Conservation (phyloP, 1,140 invertebrate species). For the Hylaeus anthracinus region DNA sequence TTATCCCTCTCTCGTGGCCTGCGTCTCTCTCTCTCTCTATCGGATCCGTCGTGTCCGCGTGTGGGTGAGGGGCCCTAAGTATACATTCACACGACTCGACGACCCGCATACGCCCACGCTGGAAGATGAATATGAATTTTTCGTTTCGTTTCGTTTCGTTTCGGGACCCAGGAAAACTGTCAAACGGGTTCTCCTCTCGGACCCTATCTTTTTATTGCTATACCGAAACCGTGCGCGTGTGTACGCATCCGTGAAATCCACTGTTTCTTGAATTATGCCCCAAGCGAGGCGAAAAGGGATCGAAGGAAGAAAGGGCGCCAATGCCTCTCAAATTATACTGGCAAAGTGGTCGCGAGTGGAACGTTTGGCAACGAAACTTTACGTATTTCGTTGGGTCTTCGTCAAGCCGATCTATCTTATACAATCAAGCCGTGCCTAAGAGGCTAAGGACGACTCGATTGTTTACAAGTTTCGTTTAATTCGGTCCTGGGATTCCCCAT, state of each 20-base stretch:
- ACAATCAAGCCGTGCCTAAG: no score
- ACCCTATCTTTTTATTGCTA: slow-evolving; percentile 49
- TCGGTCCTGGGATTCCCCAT: slow-evolving; percentile 5
- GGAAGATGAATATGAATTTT: slow-evolving; percentile 65
- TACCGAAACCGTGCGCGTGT: background rate
- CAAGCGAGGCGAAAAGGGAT: background rate
- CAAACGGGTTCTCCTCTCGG: slow-evolving; percentile 53
- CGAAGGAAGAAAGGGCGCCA: background rate
- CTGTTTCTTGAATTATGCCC: slow-evolving; percentile 39
- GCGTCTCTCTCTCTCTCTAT: slow-evolving; percentile 20
- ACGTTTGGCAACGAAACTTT: no score
- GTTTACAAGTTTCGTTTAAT: background rate
- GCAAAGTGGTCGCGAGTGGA: no score
- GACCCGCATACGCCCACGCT: slow-evolving; percentile 52
- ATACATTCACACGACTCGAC: slow-evolving; percentile 19
- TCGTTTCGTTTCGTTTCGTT: slow-evolving; percentile 54
- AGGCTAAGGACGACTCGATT: background rate
- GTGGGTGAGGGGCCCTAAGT: background rate
- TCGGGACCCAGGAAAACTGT: slow-evolving; percentile 51
- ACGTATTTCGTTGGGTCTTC: no score
- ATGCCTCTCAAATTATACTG: background rate
- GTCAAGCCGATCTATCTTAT: no score
- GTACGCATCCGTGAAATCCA: slow-evolving; percentile 48
- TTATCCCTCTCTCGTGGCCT: slow-evolving; percentile 29
- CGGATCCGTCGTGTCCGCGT: background rate